Base-by-base conservation (phyloP, 2,888 invertebrate genomes). In the Dermolepida albohirtum region DNA sequence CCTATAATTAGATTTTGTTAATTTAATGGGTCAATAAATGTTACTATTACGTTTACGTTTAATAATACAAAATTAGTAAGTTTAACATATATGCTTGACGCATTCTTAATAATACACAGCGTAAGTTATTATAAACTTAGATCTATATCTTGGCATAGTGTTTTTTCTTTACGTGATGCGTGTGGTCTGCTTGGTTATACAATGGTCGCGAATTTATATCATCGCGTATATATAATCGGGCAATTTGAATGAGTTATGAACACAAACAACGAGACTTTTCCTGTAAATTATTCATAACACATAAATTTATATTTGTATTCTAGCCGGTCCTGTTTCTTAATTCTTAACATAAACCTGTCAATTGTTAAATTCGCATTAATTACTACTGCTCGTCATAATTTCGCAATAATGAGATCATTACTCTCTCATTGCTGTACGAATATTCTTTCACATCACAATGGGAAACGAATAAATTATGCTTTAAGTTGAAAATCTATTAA, bases 311-410 rank as follows among this genome's bases (percentile, higher is more conserved):
- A 78, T 79, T 78, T 77, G 78, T 77, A 78, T 76, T 76, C 74
- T 59, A 72, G 75, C 75, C 74, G 73, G 76, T 77, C 77, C 78
- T 76, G 76, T 78, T 77, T 79, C 76, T 77, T 78, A 79, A 79
- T 79, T 79, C 79, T 79, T 78, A 79, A 78, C 80, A 80, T 80
- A 80, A 80, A 80, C 74, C 79, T 79, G 80, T 80, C 79, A 78
- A 78, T 79, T 76, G 75, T 79, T 79, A 80, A 79, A 78, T 77
- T 79, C 76, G 78, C 79, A 79, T 80, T 80, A 79, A 79, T 80
- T 80, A 77, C 75, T 27, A 47, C 27, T 34, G 34, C 34, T 10
- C 34, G 34, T 34, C 34, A 34, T 34, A 34, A 34, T 34, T 34
- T 10, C 4, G 34, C 34, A 34, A 34, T 34, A 34, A 34, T 34